phyloP scores from a whole-genome alignment of 2,113 vertebrate species.

The Corythoichthys intestinalis region DNA sequence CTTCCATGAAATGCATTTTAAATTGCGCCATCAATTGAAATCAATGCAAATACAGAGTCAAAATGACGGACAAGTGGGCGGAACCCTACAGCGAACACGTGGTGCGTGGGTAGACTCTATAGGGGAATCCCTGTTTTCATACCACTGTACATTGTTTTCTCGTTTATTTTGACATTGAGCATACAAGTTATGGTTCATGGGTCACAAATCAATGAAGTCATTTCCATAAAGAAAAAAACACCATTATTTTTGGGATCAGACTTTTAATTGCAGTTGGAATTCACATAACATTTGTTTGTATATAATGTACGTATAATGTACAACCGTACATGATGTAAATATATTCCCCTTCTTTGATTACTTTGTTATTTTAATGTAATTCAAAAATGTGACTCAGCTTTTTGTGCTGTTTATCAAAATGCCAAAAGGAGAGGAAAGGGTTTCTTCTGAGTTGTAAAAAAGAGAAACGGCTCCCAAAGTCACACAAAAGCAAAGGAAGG shows the following conservation, averaged over 20 bases:
- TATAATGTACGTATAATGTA: conserved; percentile 75
- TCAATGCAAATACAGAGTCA: too few species aligned
- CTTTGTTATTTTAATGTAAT: conserved; percentile 69
- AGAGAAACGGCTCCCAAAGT: conserved; percentile 45
- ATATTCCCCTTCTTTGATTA: conserved; percentile 68
- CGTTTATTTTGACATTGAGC: too few species aligned
- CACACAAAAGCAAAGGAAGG: conserved; percentile 59
- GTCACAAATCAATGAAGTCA: not conserved
- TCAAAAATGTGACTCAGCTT: conserved; percentile 58
- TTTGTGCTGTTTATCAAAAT: conserved; percentile 62
- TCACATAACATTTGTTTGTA: conserved; percentile 80
- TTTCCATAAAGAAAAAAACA: conserved; percentile 7
- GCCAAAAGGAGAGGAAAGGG: conserved; percentile 57
- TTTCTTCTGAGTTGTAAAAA: conserved; percentile 60
- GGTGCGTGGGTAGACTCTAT: too few species aligned
- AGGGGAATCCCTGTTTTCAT: too few species aligned
- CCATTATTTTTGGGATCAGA: conserved; percentile 62
- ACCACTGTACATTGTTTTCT: too few species aligned
- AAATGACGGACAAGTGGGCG: too few species aligned
- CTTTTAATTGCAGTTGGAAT: conserved; percentile 76
- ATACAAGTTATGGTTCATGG: too few species aligned
- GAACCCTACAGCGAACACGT: too few species aligned
- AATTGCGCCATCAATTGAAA: too few species aligned
- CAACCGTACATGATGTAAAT: conserved; percentile 78
- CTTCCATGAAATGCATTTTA: too few species aligned